Evolutionary conservation across 1,140 invertebrate genomes (phyloP), one percentile per base, ranked within the genome.

Genomic region (Cotesia vestalis): DNA sequence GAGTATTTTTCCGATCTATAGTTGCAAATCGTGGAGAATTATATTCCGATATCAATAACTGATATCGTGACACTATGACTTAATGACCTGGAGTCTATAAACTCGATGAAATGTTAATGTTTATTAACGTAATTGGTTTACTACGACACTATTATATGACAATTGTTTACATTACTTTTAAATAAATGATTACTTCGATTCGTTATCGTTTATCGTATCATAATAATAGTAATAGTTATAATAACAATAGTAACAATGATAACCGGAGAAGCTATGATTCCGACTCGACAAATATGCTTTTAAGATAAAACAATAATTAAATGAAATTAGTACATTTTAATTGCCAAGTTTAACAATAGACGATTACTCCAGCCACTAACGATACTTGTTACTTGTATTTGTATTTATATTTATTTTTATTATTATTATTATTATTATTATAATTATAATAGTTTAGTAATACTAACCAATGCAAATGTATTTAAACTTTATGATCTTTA

Each of bases 21-120:
- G 40, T n/a, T 63, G 20, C 27, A 9, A 67, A 67, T 57, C 72
- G 69, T 74, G 57, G 69, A 75, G 75, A 73, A 73, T 78, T 73
- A 62, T 61, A 69, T 62, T 68, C 57, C 46, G 64, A 69, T 74
- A 78, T 75, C 75, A 74, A 78, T 75, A 73, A 69, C 72, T 75
- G 72, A 75, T 78, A 76, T 72, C 72, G 40, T 51, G 40, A 64
- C 62, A 64, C 12, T 27, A 38, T 38, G 60, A 62, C 60, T 27
- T 38, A 35, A 20, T 62, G 60, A 62, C 60, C 60, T 62, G 12
- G 12, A 62, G 12, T 62, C 60, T 64, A 64, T 51, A 64, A 51
- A 64, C 8, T 63, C 40, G 20, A 51, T 36, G 12, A 51, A 64
- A 51, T 64, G 36, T 9, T 12, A 9, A 51, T 64, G 53, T n/a